Conservation (phyloP, 1,140 invertebrate species). For the Macrocentrus cingulum region DNA sequence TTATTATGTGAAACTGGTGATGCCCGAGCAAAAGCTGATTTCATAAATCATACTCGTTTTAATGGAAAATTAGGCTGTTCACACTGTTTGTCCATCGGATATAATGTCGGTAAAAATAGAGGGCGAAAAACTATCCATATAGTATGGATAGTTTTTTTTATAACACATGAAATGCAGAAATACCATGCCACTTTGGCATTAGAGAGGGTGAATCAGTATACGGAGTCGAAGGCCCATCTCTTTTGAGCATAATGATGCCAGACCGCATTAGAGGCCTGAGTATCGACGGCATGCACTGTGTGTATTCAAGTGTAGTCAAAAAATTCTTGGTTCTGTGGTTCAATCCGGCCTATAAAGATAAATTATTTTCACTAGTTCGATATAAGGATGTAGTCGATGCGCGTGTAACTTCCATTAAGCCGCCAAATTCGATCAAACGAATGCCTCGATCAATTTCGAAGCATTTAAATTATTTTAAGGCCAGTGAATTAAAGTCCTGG, state of each 20-base stretch:
- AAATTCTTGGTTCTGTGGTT: slow-evolving; percentile 11
- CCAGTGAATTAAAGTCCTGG: too few species aligned
- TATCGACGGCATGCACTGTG: slow-evolving; percentile 19
- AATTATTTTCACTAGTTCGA: slow-evolving; percentile 8
- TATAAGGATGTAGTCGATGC: slow-evolving; percentile 18
- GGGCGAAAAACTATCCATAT: not conserved
- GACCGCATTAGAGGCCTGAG: not conserved
- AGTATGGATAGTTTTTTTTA: slow-evolving; percentile 7
- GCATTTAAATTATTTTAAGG: too few species aligned
- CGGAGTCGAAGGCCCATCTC: slow-evolving; percentile 26
- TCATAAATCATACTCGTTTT: slow-evolving; percentile 10
- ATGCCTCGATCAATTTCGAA: slow-evolving; percentile 17
- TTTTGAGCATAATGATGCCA: not conserved
- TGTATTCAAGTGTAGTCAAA: slow-evolving; percentile 7
- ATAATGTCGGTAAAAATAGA: not conserved
- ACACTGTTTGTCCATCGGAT: slow-evolving; percentile 12
- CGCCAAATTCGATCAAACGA: slow-evolving; percentile 26
- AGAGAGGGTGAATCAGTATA: slow-evolving; percentile 13
- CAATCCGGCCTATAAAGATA: slow-evolving; percentile 10
- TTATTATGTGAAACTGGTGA: slow-evolving; percentile 15
- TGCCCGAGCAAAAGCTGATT: slow-evolving; percentile 4
- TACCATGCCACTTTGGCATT: slow-evolving; percentile 15
- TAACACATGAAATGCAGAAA: slow-evolving; percentile 15
- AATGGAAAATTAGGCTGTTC: slow-evolving; percentile 17
- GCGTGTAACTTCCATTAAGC: slow-evolving; percentile 11